Percentiles rank a stretch among this genome's conserved stretches.
phyloP scores from a whole-genome alignment of 92 coral and sea anemone species.

The Palythoa grandis region DNA sequence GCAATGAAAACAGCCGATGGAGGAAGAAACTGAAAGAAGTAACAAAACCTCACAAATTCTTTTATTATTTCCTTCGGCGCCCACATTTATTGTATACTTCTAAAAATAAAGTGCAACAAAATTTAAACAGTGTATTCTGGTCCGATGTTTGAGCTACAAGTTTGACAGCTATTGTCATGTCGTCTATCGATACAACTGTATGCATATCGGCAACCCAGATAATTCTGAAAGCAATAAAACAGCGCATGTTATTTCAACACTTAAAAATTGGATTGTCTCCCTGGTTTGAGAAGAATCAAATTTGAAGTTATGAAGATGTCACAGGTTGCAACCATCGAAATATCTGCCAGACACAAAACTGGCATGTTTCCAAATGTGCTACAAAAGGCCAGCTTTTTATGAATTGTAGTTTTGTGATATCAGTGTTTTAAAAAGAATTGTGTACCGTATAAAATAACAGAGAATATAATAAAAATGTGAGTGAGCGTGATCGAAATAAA shows the following conservation, averaged over 20 bases:
- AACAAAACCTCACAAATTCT: background rate
- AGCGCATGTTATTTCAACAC: background rate
- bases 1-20: background rate
- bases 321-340: background rate
- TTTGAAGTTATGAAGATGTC: background rate
- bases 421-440: background rate
- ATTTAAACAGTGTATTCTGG: background rate
- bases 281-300: background rate
- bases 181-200: background rate
- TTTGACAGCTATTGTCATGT: background rate
- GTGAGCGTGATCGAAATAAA: background rate
- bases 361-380: slow-evolving; percentile 20
- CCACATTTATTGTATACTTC: background rate
- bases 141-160: background rate
- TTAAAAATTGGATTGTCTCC: background rate
- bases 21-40: background rate
- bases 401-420: background rate
- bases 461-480: background rate
- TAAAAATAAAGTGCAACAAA: background rate
- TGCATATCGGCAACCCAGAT: background rate
- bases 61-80: background rate
- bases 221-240: background rate
- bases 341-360: slow-evolving; percentile 12
- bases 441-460: background rate
- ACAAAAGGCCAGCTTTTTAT: background rate